These are phyloP conservation scores for Bombus fervidus DNA, from an alignment of 1,140 invertebrate species.

Conservation along the genomic window DNA sequence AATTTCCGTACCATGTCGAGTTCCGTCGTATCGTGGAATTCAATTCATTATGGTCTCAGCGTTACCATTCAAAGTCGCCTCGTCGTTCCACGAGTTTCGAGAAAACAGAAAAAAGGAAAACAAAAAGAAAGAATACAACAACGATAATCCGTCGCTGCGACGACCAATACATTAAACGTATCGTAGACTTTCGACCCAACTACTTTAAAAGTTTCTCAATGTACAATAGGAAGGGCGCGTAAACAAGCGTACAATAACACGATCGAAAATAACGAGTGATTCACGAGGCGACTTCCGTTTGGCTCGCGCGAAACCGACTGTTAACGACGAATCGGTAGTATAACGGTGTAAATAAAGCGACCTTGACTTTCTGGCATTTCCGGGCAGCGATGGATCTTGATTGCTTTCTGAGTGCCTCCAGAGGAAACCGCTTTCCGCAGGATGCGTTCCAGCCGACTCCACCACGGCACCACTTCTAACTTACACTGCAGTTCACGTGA, in stretches of 20 bases:
- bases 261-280: not conserved
- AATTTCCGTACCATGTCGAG: not conserved
- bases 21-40: not conserved
- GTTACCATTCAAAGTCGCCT: not conserved
- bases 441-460: constrained; percentile 45
- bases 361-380: constrained; percentile 87
- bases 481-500: constrained; percentile 15
- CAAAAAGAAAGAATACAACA: no score
- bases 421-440: constrained; percentile 73
- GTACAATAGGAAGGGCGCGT: not conserved
- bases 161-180: not conserved
- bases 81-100: no score
- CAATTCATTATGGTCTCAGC: not conserved
- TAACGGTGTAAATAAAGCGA: constrained; percentile 71
- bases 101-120: not conserved
- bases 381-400: constrained; percentile 88
- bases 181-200: not conserved
- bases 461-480: constrained; percentile 47
- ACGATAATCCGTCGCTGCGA: not conserved
- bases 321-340: not conserved
- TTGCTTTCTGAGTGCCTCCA: constrained; percentile 87
- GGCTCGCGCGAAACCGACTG: not conserved
- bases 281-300: not conserved
- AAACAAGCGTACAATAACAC: not conserved
- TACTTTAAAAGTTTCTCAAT: not conserved